Evolutionary conservation across 2,797 vertebrate genomes (phyloP), one percentile per base, ranked within the genome.

Genomic region (Trachurus trachurus): DNA sequence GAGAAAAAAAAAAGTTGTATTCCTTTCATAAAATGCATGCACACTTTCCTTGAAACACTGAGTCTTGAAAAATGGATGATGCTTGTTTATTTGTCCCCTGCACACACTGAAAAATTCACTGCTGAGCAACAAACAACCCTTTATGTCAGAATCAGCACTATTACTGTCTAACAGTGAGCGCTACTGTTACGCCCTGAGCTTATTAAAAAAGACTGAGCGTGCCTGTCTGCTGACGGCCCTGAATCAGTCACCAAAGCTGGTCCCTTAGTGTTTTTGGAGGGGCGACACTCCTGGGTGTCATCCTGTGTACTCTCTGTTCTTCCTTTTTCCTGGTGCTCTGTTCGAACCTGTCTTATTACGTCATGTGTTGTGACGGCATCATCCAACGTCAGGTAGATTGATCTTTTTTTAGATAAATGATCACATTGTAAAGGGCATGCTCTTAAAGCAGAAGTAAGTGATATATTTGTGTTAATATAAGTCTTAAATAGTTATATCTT

Each of bases 201-300:
- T 82, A 88, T 92, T 91, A 91, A 90, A 89, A 85, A 88, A 88
- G 86, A 87, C 66, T 19, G 67, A 87, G 74, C 17, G 16, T 2
- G 6, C 53, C 49, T 58, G 68, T 86, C 39, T 78, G 65, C 78
- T 39, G 71, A 74, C 76, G 66, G 58, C 65, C 40, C 62, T 65
- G 64, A 76, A 86, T 78, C 71, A 65, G 76, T 74, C 66, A 45
- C 47, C 8, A 63, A 79, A 74, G 44, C 31, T 49, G 40, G 77
- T 78, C 68, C 70, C 66, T 40, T 44, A 26, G 58, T 64, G 71
- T 79, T 73, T 59, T 21, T 67, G 66, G 64, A 59, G 60, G 31
- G 68, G 11, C 10, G 54, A 64, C 63, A 70, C 73, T 63, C 77
- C 5, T 34, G 71, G 81, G 76, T 73, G 58, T 80, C 76, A 71